phyloP scores from a whole-genome alignment of 2,888 invertebrate species.

The Xanthia icteritia region DNA sequence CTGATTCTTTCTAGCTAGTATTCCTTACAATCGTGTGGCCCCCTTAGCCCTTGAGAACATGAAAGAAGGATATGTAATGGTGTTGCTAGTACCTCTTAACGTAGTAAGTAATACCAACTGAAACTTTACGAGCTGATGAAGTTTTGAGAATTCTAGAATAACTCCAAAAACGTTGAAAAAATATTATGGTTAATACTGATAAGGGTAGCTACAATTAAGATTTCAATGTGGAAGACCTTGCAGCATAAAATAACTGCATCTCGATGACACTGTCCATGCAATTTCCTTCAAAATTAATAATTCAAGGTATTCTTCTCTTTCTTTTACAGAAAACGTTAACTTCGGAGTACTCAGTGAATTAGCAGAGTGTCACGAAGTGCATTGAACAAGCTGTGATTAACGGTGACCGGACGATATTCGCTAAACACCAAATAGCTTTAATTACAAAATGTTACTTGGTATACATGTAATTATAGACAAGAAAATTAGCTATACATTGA shows the following conservation, averaged over 20 bases:
- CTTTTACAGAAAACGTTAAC: constrained; percentile 65
- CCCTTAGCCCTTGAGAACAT: not conserved
- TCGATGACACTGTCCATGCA: not conserved
- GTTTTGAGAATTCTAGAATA: not conserved
- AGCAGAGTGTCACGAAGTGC: constrained; percentile 60
- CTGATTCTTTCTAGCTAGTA: not conserved
- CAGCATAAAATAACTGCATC: not conserved
- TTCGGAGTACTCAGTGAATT: constrained; percentile 46
- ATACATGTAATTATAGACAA: constrained; percentile 39
- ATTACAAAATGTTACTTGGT: constrained; percentile 33
- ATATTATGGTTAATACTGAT: not conserved
- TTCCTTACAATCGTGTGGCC: not conserved
- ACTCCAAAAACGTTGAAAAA: not conserved
- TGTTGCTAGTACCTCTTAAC: not conserved
- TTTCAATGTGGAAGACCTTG: not conserved
- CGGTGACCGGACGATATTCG: constrained; percentile 67
- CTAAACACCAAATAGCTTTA: constrained; percentile 69
- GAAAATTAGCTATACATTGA: not conserved
- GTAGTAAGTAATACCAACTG: not conserved
- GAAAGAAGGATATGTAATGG: no score
- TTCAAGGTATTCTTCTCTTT: constrained; percentile 27
- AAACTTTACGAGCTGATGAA: not conserved
- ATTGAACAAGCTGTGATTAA: constrained; percentile 67
- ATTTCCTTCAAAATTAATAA: not conserved
- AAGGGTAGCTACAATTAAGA: not conserved